Percentiles rank a stretch among this genome's conserved stretches.
Conservation (phyloP, 2,888 invertebrate genomes). For the Teleiodes luculella region DNA sequence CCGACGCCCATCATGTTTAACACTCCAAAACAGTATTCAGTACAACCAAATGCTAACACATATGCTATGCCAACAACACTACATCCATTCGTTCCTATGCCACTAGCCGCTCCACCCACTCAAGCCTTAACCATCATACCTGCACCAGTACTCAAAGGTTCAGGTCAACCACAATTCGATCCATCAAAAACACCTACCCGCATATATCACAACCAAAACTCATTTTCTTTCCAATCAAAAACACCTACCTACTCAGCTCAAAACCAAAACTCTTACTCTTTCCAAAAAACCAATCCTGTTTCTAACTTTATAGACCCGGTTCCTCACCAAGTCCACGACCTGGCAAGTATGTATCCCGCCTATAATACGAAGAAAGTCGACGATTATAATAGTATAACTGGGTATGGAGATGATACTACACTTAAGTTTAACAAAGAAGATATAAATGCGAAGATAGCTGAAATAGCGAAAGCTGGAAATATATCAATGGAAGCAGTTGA, state of each 20-base stretch:
- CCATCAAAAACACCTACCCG: conserved; percentile 38
- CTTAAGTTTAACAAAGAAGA: conserved; percentile 67
- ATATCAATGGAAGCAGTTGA: conserved; percentile 88
- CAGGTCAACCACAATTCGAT: conserved; percentile 44
- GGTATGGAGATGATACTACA: conserved; percentile 65
- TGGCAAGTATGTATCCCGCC: conserved; percentile 50
- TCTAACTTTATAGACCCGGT: conserved; percentile 74
- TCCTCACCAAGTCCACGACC: conserved; percentile 65
- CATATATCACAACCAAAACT: too few species aligned
- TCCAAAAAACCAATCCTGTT: conserved; percentile 62
- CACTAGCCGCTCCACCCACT: conserved; percentile 45
- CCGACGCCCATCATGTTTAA: conserved; percentile 54
- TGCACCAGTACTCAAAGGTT: conserved; percentile 56
- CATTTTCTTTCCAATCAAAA: conserved; percentile 25
- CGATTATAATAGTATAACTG: conserved; percentile 68
- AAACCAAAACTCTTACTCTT: conserved; percentile 43
- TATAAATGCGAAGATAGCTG: conserved; percentile 68
- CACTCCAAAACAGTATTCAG: conserved; percentile 55
- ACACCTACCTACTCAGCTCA: conserved; percentile 43
- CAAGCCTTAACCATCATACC: conserved; percentile 60
- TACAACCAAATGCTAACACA: conserved; percentile 79
- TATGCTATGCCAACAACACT: conserved; percentile 79
- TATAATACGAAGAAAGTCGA: conserved; percentile 72
- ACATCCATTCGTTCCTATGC: conserved; percentile 74
- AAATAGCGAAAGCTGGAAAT: conserved; percentile 84